Conservation (phyloP, 2,113 vertebrate genomes). For the Actenoides hombroni region DNA sequence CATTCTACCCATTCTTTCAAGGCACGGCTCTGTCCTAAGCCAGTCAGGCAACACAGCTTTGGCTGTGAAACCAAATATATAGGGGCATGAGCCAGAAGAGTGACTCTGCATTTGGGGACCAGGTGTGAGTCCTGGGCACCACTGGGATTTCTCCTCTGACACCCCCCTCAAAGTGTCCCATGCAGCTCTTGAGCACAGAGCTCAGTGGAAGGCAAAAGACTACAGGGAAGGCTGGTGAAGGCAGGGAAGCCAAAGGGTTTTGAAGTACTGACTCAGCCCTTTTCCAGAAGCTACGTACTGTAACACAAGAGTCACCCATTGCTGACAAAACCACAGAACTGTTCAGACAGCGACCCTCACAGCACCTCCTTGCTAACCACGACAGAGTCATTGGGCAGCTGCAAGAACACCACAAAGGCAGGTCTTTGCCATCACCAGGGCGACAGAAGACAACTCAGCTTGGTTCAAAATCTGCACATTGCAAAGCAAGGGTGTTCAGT, state of each 20-base stretch:
- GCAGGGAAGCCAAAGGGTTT: not conserved
- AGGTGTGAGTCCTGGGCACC: not conserved
- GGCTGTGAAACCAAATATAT: not conserved
- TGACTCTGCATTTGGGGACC: accelerated
- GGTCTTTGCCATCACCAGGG: not conserved
- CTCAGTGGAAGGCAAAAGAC: not conserved
- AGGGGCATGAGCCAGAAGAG: not conserved
- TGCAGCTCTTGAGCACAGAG: not conserved
- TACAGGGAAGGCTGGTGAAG: not conserved
- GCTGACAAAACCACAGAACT: not conserved
- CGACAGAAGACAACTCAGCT: not conserved
- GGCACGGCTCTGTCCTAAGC: not conserved
- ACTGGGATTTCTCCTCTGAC: not conserved
- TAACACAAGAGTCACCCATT: not conserved
- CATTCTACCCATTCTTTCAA: not conserved
- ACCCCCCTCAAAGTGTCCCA: not conserved
- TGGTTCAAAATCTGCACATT: not conserved
- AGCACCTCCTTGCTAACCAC: not conserved
- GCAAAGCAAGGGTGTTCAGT: not conserved
- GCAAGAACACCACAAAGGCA: not conserved
- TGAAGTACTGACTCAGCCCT: constrained; percentile 23
- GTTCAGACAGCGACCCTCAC: not conserved
- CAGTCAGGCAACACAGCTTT: not conserved
- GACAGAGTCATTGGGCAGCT: not conserved
- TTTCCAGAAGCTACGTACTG: not conserved